Evolutionary conservation across 2,113 vertebrate genomes (phyloP), one percentile per base, ranked within the genome.

Genomic region (Austrofundulus limnaeus): DNA sequence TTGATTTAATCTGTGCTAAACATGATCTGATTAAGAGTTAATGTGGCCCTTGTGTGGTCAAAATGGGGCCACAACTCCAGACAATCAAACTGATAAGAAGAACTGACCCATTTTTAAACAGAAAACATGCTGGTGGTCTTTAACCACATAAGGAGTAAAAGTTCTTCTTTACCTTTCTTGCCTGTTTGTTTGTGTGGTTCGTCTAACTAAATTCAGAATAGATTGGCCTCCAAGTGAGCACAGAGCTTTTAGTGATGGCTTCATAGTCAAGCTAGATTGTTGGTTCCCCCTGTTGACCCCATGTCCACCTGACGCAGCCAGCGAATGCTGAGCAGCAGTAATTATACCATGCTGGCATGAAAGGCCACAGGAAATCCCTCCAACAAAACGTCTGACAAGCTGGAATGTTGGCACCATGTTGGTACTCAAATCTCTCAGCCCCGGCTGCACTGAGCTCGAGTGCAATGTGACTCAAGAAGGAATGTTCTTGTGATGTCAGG

Each of bases 321-420:
- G 71, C 72, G 77, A 84, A 62, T 61, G 70, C 59, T 51, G 69
- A 81, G 78, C 71, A 54, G 74, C 77, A 78, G 57, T 85, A 85
- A 91, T 86, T 81, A 77, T 71, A 63, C 75, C 73, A 72, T 38
- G n/a, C 77, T 80, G 84, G 73, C 78, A 84, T 76, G 71, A 85
- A 82, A 86, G 70, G 69, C 66, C 51, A 79, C 83, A 87, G 82
- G 86, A 91, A 91, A 92, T 90, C 85, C 88, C 87, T 84, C 41
- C 64, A 76, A 89, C 86, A 87, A 90, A 90, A 88, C 70, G 41
- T 52, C 80, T 49, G 61, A 82, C 74, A 66, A 38, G 60, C 78
- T 81, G 87, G 90, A 92, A 92, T 89, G 88, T 85, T 88, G 81
- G 81, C 89, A 86, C 64, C 41, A 34, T 9, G 38, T 61, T 73